Evolutionary conservation across 2,888 invertebrate species (phyloP).

Genomic region (Glomeris marginata): DNA sequence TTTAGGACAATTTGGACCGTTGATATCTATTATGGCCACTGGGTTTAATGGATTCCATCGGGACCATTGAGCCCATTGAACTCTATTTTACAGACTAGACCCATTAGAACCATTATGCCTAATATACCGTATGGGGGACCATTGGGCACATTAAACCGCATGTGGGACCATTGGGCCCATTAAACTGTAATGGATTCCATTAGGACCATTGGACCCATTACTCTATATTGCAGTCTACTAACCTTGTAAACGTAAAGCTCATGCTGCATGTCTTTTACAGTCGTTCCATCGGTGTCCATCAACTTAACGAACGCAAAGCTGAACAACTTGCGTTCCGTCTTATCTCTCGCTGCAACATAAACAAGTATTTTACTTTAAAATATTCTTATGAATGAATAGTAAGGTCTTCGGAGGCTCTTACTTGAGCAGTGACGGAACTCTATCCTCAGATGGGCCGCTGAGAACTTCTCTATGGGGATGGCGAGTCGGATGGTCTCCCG

Average conservation of each 20-base stretch:
- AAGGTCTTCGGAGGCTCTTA: constrained; percentile 34
- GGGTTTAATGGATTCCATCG: no score
- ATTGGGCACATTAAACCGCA: no score
- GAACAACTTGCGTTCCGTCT: constrained; percentile 76
- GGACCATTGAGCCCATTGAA: no score
- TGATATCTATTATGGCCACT: no score
- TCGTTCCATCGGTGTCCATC: constrained; percentile 82
- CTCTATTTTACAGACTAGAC: no score
- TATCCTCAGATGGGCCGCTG: constrained; percentile 76
- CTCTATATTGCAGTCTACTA: constrained; percentile 3
- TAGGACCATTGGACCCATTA: no score
- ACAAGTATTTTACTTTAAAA: neutral
- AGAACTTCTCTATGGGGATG: constrained; percentile 81
- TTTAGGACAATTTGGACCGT: no score
- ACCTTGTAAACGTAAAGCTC: constrained; percentile 77
- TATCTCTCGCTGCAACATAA: constrained; percentile 55
- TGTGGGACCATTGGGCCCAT: no score
- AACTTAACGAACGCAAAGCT: constrained; percentile 80
- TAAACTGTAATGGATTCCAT: no score
- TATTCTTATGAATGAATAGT: neutral
- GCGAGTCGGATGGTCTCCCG: constrained; percentile 72
- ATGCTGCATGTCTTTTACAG: constrained; percentile 71
- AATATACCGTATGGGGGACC: no score
- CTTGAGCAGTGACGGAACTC: constrained; percentile 90
- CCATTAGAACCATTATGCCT: no score